Base-by-base conservation (phyloP, 2,797 vertebrate genomes). In the Selene dorsalis region DNA sequence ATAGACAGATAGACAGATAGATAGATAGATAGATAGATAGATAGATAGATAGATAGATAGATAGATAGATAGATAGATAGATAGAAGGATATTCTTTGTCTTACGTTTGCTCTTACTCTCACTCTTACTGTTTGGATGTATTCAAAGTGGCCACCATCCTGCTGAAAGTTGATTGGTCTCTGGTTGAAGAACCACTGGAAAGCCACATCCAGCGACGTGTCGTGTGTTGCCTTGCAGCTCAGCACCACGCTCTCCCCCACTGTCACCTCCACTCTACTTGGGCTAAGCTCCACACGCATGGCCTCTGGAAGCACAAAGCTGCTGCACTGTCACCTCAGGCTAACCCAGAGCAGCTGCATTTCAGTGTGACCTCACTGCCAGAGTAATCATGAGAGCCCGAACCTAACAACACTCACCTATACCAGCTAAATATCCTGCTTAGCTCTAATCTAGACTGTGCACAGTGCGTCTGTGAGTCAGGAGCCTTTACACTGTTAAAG, bases 211-310 rank as follows among this genome's bases (percentile, higher is more conserved):
- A 99, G 92, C 0, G 95, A 96, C 0, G 93, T 94, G 92, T 99
- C 98, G 0, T 99, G 98, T 26, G 96, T 91, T 1, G 97, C 97
- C 92, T 94, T 97, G 94, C 98, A 99, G 64, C 96, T 98, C 84
- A 99, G 96, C 53, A 99, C 98, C 35, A 99, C 94, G 64, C 98
- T 99, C 91, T 99, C 98, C 48, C 97, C 98, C 28, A 99, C 98
- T 0, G 97, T 99, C 90, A 98, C 93, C 82, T 99, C 98, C 66
- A 96, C 96, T 84, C 94, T 94, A 87, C 93, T 94, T 20, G 98
- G 98, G 88, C 94, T 96, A 75, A 99, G 93, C 86, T 97, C 96
- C 94, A 99, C 97, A 86, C 94, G 96, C 89, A 98, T 97, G 80
- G 97, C 96, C 91, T 98, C 98, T 99, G 93, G 68, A 93, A 93